Percentiles rank a stretch among this genome's conserved stretches.
Conservation (phyloP, 2,888 invertebrate genomes). For the Gerris lacustris region DNA sequence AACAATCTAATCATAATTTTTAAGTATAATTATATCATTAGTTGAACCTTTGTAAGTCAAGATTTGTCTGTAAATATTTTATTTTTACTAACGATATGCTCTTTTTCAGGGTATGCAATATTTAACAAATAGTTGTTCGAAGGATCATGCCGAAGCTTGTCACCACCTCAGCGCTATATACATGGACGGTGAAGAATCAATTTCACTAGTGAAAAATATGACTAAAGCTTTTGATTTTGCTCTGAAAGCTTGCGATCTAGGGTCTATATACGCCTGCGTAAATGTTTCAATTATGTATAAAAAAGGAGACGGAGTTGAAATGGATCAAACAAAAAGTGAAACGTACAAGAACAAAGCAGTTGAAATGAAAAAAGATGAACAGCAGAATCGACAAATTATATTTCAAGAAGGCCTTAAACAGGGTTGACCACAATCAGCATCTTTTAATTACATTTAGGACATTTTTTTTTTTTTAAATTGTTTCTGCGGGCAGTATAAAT, state of each 20-base stretch:
- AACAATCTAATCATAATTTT: no score
- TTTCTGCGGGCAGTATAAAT: no score
- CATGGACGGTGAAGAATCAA: conserved; percentile 50
- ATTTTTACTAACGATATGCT: no score
- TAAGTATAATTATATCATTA: no score
- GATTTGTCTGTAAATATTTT: no score
- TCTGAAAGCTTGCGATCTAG: conserved; percentile 62
- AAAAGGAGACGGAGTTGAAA: conserved; percentile 68
- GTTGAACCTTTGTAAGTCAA: no score
- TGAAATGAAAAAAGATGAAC: conserved; percentile 55
- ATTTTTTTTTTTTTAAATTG: no score
- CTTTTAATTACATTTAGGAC: no score
- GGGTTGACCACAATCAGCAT: conserved; percentile 9
- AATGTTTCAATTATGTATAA: conserved; percentile 80
- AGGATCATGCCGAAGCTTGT: conserved; percentile 56
- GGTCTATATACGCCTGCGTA: conserved; percentile 73
- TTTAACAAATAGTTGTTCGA: conserved; percentile 43
- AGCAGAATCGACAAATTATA: conserved; percentile 38
- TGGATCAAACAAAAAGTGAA: conserved; percentile 56
- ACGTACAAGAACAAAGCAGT: conserved; percentile 58
- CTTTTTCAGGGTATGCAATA: conserved; percentile 39
- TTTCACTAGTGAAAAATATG: conserved; percentile 45
- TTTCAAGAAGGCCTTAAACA: conserved; percentile 41
- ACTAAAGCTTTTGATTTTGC: conserved; percentile 67
- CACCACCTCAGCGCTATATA: conserved; percentile 70